These are phyloP conservation scores for Bothrops jararaca DNA, from an alignment of 2,113 vertebrate genomes.

Conservation along the genomic window DNA sequence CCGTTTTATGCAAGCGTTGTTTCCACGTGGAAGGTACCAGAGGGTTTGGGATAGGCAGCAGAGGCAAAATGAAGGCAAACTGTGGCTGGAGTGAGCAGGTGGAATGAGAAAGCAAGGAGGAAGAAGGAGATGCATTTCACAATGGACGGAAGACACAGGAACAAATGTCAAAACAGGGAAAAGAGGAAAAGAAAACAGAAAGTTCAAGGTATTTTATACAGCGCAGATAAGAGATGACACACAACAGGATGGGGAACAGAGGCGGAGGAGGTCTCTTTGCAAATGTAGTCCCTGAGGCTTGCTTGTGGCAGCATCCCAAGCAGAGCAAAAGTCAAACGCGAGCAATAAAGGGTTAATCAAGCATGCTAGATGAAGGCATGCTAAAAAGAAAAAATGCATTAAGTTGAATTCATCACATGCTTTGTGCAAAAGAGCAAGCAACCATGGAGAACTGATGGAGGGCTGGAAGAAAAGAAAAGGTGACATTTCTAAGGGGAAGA, in stretches of 20 bases:
- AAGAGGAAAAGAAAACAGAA: neutral
- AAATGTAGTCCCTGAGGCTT: neutral
- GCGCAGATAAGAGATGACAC: neutral
- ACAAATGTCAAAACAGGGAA: neutral
- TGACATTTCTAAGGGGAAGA: neutral
- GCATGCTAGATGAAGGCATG: neutral
- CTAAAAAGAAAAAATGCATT: neutral
- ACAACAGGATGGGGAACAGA: neutral
- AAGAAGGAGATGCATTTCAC: neutral
- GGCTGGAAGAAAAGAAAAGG: neutral
- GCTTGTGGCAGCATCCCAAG: neutral
- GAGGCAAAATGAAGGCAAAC: constrained; percentile 39
- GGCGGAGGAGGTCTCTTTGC: neutral
- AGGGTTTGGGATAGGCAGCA: constrained; percentile 34
- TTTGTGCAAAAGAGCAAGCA: neutral
- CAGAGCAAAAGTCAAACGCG: neutral
- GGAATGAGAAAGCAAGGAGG: neutral
- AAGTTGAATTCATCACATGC: neutral
- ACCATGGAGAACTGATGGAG: neutral
- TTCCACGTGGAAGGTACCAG: constrained; percentile 46
- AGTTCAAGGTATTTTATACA: constrained; percentile 3
- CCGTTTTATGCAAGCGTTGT: constrained; percentile 52
- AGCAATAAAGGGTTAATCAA: neutral
- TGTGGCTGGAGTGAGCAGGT: constrained; percentile 23
- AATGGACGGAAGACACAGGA: neutral